Conservation (phyloP, 2,797 vertebrate species). For the Rhinoraja longicauda region DNA sequence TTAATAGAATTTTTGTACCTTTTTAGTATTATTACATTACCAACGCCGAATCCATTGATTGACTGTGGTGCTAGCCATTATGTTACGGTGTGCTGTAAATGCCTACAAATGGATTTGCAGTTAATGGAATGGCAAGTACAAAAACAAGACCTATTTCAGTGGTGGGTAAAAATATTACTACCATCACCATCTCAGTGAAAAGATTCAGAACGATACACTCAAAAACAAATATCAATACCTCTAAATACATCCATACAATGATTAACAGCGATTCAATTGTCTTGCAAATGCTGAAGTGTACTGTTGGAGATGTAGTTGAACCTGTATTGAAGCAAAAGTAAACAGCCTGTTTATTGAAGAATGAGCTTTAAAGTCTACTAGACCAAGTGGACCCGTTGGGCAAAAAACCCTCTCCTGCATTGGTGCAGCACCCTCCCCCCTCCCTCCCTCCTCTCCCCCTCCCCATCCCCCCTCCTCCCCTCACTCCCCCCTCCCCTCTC, state of each 20-base stretch:
- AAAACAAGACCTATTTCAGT: not conserved
- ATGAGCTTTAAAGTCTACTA: not conserved
- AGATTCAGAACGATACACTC: not conserved
- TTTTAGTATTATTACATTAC: slow-evolving; percentile 17
- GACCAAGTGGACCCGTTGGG: too few species aligned
- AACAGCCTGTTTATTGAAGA: not conserved
- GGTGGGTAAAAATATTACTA: not conserved
- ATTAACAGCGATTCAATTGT: not conserved
- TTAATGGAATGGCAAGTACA: slow-evolving; percentile 26
- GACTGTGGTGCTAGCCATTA: not conserved
- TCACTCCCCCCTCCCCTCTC: too few species aligned
- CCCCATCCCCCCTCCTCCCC: too few species aligned
- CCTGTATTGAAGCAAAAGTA: not conserved
- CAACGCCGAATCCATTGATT: slow-evolving; percentile 9
- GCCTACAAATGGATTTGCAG: slow-evolving; percentile 4
- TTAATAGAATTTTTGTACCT: not conserved
- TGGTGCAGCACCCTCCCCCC: too few species aligned
- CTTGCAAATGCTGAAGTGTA: not conserved
- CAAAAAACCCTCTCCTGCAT: too few species aligned
- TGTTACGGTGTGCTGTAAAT: slow-evolving; percentile 4
- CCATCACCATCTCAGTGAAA: not conserved
- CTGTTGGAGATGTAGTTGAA: not conserved
- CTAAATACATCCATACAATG: not conserved
- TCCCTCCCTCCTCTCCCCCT: too few species aligned
- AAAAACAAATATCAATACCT: not conserved